A percentile compares a stretch with the other conserved stretches of the same genome.
These are phyloP conservation scores for Temnothorax curvispinosus DNA, from an alignment of 1,140 invertebrate genomes.

Conservation along the genomic window DNA sequence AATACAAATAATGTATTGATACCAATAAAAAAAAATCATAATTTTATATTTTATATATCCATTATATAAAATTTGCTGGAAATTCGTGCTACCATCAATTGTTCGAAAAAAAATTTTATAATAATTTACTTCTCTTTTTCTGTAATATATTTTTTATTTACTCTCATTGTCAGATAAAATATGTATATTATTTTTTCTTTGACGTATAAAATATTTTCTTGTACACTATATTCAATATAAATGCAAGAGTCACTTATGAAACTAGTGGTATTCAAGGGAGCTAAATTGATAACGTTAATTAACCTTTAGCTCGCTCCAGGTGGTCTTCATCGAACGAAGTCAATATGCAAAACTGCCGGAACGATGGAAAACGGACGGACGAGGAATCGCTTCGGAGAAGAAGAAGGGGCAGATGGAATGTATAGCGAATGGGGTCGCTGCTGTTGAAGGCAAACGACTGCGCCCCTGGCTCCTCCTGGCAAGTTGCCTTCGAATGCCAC, in stretches of 20 bases:
- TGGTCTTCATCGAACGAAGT: neutral
- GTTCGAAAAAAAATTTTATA: neutral
- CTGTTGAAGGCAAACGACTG: conserved; percentile 84
- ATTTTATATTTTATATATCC: neutral
- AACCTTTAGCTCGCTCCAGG: neutral
- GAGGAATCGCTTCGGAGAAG: conserved; percentile 38
- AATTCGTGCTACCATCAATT: neutral
- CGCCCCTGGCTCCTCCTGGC: conserved; percentile 60
- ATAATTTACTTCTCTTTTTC: neutral
- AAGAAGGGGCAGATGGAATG: conserved; percentile 78
- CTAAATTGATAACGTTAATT: conserved; percentile 5
- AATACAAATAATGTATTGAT: neutral
- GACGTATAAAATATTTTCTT: neutral
- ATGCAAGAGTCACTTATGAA: neutral
- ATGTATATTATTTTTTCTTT: too few relatives aligned
- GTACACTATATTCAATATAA: neutral
- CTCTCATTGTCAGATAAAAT: neutral
- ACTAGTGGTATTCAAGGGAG: neutral
- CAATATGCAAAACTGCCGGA: conserved; percentile 55
- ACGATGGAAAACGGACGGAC: neutral
- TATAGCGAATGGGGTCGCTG: conserved; percentile 83
- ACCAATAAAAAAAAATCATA: neutral
- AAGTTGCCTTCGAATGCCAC: conserved; percentile 47
- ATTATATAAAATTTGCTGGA: neutral
- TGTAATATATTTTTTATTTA: neutral